Evolutionary conservation across 2,113 vertebrate genomes (phyloP).

Genomic region (Puma concolor): DNA sequence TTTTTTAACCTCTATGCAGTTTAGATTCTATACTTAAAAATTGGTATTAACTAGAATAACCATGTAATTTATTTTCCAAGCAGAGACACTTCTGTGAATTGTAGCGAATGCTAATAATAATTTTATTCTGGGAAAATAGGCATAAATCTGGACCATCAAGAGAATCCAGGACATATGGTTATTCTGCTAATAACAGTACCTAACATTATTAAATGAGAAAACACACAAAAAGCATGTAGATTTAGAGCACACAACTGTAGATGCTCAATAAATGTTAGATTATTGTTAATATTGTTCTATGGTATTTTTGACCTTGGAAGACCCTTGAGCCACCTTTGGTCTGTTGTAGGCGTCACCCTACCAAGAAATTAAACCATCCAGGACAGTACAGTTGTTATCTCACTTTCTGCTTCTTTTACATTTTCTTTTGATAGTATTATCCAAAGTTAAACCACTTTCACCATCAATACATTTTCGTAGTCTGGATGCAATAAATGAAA

Average conservation of each 20-base stretch:
- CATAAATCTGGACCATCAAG: not conserved
- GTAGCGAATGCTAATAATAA: constrained; percentile 24
- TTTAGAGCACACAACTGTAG: not conserved
- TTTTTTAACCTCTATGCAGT: constrained; percentile 51
- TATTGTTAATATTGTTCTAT: not conserved
- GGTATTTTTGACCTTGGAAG: not conserved
- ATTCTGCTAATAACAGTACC: not conserved
- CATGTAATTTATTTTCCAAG: constrained; percentile 44
- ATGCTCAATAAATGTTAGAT: not conserved
- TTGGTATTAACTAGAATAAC: not conserved
- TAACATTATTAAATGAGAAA: constrained; percentile 25
- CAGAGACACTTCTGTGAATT: not conserved
- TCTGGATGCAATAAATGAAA: not conserved
- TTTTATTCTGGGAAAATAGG: not conserved
- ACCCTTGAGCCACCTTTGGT: not conserved
- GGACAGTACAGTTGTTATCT: not conserved
- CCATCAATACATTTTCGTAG: not conserved
- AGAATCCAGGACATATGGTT: not conserved
- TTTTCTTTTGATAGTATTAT: not conserved
- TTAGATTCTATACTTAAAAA: constrained; percentile 35
- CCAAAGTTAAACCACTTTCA: not conserved
- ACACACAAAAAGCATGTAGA: not conserved
- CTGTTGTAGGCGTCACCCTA: not conserved
- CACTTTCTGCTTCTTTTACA: not conserved
- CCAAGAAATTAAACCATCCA: not conserved